A percentile compares a stretch with the other conserved stretches of the same genome.
Evolutionary conservation across 1,140 invertebrate genomes (phyloP).

Genomic region (Drosophila pachea): DNA sequence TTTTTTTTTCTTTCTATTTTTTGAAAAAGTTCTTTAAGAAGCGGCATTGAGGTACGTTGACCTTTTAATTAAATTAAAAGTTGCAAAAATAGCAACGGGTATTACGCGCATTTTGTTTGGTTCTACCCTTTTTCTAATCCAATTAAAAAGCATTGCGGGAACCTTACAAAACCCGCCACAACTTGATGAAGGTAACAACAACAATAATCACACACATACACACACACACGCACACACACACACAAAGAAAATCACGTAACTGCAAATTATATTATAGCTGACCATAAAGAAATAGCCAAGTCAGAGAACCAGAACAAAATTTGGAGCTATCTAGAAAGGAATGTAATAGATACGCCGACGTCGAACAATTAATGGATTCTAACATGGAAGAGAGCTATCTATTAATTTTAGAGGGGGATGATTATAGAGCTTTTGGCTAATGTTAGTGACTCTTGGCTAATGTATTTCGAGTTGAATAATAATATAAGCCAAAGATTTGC

Average conservation of each 20-base stretch:
- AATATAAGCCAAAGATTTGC: too few relatives aligned
- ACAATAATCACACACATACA: too few relatives aligned
- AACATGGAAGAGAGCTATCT: not conserved
- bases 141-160: constrained; percentile 52
- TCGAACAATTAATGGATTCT: constrained; percentile 10
- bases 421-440: not conserved
- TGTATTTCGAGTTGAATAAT: too few relatives aligned
- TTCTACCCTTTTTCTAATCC: constrained; percentile 51
- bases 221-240: too few relatives aligned
- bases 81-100: constrained; percentile 49
- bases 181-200: constrained; percentile 6
- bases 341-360: constrained; percentile 14
- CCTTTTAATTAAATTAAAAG: constrained; percentile 59
- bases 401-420: not conserved
- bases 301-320: not conserved
- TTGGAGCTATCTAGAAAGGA: not conserved
- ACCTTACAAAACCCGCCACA: constrained; percentile 34
- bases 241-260: constrained; percentile 30
- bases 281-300: constrained; percentile 23
- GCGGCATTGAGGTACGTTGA: constrained; percentile 38
- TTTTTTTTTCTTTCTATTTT: too few relatives aligned
- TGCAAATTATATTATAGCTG: constrained; percentile 41
- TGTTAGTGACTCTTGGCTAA: too few relatives aligned
- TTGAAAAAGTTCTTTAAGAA: constrained; percentile 27
- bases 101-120: constrained; percentile 50